Percentiles rank a stretch among this genome's conserved stretches.
phyloP scores from a whole-genome alignment of 1,140 invertebrate genomes.

The Megathymus violae region DNA sequence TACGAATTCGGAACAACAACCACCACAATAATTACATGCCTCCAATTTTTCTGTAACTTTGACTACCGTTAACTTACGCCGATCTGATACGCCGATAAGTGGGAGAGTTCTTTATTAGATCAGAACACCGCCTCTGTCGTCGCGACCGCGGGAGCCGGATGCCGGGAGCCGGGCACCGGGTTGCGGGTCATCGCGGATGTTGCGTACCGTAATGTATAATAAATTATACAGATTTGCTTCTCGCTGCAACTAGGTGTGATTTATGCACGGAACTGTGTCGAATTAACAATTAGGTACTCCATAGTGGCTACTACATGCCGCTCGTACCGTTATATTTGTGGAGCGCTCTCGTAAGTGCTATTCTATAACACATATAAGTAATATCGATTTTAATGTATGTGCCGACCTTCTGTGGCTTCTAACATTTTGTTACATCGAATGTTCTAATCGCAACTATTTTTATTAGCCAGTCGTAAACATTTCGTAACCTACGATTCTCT shows the following conservation, averaged over 20 bases:
- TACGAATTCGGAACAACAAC: constrained; percentile 65
- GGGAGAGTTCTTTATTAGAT: too few species aligned
- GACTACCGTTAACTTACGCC: constrained; percentile 46
- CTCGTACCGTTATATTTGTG: constrained; percentile 55
- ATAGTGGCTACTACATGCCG: constrained; percentile 44
- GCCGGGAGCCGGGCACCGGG: constrained; percentile 38
- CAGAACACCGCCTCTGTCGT: too few species aligned
- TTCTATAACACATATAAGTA: constrained; percentile 44
- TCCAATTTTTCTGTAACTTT: constrained; percentile 67
- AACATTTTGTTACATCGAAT: neutral
- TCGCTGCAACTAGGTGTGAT: constrained; percentile 70
- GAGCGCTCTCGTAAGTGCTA: constrained; percentile 34
- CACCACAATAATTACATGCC: constrained; percentile 66
- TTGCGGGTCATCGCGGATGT: constrained; percentile 51
- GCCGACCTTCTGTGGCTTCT: neutral
- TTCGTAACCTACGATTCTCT: neutral
- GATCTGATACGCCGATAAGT: constrained; percentile 26
- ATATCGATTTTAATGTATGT: constrained; percentile 39
- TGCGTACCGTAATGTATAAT: constrained; percentile 63
- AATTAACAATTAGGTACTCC: constrained; percentile 73
- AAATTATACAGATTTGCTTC: constrained; percentile 73
- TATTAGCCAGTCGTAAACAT: neutral
- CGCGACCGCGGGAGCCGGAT: constrained; percentile 32
- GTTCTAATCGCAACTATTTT: neutral
- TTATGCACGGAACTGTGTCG: constrained; percentile 73